These are phyloP conservation scores for Nomada ferruginata DNA, from an alignment of 2,888 invertebrate species.

Conservation along the genomic window DNA sequence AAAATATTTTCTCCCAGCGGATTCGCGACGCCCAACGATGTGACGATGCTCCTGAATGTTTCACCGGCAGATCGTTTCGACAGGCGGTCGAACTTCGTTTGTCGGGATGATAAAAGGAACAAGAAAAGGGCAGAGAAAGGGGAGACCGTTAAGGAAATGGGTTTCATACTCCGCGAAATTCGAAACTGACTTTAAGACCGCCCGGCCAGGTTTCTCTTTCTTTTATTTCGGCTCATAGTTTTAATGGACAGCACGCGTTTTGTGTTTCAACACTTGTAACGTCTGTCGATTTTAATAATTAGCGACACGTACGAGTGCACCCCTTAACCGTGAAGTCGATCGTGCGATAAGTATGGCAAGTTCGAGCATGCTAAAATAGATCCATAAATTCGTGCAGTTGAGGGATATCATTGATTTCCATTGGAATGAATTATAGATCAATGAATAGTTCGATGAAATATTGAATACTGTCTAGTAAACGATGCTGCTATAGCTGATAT, in stretches of 20 bases:
- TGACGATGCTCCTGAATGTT: constrained; percentile 20
- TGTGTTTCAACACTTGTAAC: background rate
- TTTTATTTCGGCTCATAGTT: constrained; percentile 16
- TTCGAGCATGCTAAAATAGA: background rate
- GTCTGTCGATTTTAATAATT: background rate
- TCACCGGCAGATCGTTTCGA: constrained; percentile 43
- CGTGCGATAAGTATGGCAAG: background rate
- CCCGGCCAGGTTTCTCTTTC: background rate
- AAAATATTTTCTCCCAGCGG: constrained; percentile 18
- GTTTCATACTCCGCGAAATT: constrained; percentile 43
- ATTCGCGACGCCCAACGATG: constrained; percentile 1
- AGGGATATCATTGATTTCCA: background rate
- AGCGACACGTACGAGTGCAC: background rate
- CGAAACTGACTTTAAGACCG: constrained; percentile 27
- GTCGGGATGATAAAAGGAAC: constrained; percentile 36
- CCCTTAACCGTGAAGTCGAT: background rate
- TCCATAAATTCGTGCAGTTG: background rate
- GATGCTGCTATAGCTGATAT: background rate
- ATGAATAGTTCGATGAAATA: background rate
- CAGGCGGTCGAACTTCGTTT: constrained; percentile 32
- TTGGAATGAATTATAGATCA: background rate
- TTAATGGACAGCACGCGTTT: background rate
- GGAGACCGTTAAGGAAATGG: constrained; percentile 42
- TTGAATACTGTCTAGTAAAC: background rate
- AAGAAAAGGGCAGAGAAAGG: constrained; percentile 35